Conservation (phyloP, 2,113 vertebrate genomes). For the Epinephelus cyanopodus region DNA sequence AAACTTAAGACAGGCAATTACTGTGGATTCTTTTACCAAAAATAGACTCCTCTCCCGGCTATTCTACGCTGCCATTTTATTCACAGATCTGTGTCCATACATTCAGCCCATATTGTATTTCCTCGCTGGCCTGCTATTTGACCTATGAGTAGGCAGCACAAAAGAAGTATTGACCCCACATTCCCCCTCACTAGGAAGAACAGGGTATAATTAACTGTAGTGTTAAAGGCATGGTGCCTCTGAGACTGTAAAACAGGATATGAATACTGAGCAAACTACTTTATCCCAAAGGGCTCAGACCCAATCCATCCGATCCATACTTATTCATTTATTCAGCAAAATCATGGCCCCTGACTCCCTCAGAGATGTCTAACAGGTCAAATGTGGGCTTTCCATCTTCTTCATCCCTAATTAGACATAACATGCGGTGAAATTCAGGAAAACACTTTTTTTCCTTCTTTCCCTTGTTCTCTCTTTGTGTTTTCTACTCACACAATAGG, state of each 20-base stretch:
- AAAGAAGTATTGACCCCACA: constrained; percentile 73
- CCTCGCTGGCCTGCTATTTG: constrained; percentile 59
- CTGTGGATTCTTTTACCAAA: constrained; percentile 37
- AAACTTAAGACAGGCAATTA: constrained; percentile 49
- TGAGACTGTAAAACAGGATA: constrained; percentile 68
- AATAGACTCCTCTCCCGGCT: constrained; percentile 28
- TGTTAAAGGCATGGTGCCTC: constrained; percentile 65
- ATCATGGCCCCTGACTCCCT: constrained; percentile 56
- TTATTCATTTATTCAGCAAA: constrained; percentile 74
- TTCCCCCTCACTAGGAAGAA: constrained; percentile 60
- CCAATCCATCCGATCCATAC: constrained; percentile 70
- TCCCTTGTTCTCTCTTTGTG: constrained; percentile 12
- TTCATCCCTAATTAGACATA: constrained; percentile 58
- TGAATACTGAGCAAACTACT: constrained; percentile 75
- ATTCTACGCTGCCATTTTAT: constrained; percentile 26
- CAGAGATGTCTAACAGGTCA: constrained; percentile 49
- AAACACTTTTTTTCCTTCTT: constrained; percentile 11
- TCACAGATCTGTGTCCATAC: constrained; percentile 45
- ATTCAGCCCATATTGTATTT: constrained; percentile 60
- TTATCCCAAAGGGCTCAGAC: constrained; percentile 66
- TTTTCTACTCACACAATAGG: not conserved
- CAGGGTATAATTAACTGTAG: constrained; percentile 79
- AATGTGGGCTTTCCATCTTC: constrained; percentile 62
- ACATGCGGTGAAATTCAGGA: constrained; percentile 47
- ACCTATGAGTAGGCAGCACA: constrained; percentile 62